Evolutionary conservation across 2,888 invertebrate genomes (phyloP).

Genomic region (Thysanoteuthis rhombus): DNA sequence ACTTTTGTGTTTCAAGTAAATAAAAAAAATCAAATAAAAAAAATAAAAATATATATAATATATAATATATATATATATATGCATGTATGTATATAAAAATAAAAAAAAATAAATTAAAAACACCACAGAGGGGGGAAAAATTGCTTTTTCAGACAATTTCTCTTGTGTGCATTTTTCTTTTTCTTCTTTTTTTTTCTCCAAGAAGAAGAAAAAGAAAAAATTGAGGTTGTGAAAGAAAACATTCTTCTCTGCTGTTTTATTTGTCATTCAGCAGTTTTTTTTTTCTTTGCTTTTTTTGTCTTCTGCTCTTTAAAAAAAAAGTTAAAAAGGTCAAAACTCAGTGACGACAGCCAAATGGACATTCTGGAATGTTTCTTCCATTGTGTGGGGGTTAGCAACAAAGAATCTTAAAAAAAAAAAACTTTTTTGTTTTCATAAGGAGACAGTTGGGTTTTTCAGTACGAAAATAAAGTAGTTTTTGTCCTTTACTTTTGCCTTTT

Average conservation of each 20-base stretch:
- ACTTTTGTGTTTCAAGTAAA: neutral
- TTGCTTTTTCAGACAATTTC: neutral
- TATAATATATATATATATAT: constrained; percentile 1
- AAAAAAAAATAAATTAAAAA: neutral
- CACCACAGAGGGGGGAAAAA: neutral
- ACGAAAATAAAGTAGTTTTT: constrained; percentile 32
- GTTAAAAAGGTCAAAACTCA: neutral
- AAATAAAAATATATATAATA: neutral
- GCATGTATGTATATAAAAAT: neutral
- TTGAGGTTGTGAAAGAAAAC: constrained; percentile 1
- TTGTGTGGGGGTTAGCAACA: constrained; percentile 14
- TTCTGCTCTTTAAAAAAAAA: neutral
- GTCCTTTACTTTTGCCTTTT: neutral
- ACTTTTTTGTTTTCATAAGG: neutral
- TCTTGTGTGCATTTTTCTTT: neutral
- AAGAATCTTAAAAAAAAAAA: constrained; percentile 18
- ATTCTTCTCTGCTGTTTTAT: neutral
- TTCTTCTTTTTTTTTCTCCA: neutral
- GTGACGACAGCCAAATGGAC: constrained; percentile 28
- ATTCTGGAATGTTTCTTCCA: constrained; percentile 32
- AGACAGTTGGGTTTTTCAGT: constrained; percentile 27
- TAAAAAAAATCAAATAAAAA: neutral
- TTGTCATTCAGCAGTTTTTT: constrained; percentile 13
- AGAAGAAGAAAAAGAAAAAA: too few species aligned
- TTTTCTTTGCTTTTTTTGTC: neutral